A percentile compares a stretch with the other conserved stretches of the same genome.
phyloP scores from a whole-genome alignment of 2,888 invertebrate species.

The Brachyopa scutellaris region DNA sequence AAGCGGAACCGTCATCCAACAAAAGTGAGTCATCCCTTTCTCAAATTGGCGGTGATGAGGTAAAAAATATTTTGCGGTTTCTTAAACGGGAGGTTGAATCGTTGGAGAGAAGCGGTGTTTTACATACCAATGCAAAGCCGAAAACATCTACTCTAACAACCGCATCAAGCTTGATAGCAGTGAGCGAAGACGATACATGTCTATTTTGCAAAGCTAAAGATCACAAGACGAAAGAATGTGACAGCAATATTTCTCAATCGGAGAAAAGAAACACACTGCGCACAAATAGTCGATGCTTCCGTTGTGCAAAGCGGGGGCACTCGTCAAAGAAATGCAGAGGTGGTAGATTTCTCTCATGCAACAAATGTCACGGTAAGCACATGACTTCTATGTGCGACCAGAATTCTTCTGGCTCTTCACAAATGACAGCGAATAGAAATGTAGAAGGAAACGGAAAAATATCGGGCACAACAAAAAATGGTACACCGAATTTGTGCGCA shows the following conservation, averaged over 20 bases:
- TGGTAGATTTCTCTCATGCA: conserved; percentile 24
- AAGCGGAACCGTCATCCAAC: background rate
- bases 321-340: conserved; percentile 34
- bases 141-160: background rate
- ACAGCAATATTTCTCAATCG: background rate
- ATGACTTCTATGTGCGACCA: conserved; percentile 23
- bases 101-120: background rate
- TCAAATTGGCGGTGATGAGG: background rate
- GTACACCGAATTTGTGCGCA: conserved; percentile 1
- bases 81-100: conserved; percentile 8
- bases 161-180: background rate
- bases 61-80: background rate
- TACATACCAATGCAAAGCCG: background rate
- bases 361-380: conserved; percentile 8
- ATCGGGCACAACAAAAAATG: background rate
- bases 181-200: background rate
- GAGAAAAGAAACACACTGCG: background rate
- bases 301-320: conserved; percentile 17
- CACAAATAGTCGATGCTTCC: conserved; percentile 1
- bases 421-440: background rate
- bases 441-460: background rate
- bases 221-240: background rate
- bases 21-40: background rate
- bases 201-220: background rate
- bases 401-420: background rate